These are phyloP conservation scores for Frieseomelitta varia DNA, from an alignment of 1,140 invertebrate species.

Conservation along the genomic window DNA sequence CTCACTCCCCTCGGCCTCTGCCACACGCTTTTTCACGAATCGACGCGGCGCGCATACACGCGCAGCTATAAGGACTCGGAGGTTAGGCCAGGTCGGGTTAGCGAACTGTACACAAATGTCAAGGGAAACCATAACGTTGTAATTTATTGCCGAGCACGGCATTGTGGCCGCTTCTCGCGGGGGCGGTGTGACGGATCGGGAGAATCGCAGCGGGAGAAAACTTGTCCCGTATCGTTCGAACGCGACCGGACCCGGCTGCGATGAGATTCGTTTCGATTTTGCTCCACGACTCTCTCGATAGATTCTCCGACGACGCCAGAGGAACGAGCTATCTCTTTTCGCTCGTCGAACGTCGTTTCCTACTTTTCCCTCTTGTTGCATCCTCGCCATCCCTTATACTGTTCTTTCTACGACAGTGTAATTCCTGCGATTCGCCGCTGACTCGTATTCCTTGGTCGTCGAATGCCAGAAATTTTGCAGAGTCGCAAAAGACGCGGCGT, in stretches of 20 bases:
- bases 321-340: background rate
- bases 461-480: background rate
- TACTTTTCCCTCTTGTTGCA: background rate
- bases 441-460: background rate
- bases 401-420: too few relatives aligned
- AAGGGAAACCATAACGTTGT: conserved; percentile 81
- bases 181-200: conserved; percentile 79
- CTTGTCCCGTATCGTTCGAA: conserved; percentile 68
- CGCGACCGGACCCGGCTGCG: conserved; percentile 15
- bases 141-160: conserved; percentile 79
- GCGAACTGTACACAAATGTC: conserved; percentile 77
- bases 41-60: conserved; percentile 57
- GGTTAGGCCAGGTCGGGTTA: conserved; percentile 81
- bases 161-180: conserved; percentile 77
- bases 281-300: background rate
- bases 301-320: background rate
- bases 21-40: conserved; percentile 36
- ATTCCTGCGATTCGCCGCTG: background rate
- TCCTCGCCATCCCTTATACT: background rate
- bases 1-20: background rate
- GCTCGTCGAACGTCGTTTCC: background rate
- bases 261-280: conserved; percentile 55
- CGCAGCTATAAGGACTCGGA: conserved; percentile 66
- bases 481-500: too few relatives aligned
- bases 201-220: conserved; percentile 65